Conservation (phyloP, 2,888 invertebrate species). For the Lithosia quadra region DNA sequence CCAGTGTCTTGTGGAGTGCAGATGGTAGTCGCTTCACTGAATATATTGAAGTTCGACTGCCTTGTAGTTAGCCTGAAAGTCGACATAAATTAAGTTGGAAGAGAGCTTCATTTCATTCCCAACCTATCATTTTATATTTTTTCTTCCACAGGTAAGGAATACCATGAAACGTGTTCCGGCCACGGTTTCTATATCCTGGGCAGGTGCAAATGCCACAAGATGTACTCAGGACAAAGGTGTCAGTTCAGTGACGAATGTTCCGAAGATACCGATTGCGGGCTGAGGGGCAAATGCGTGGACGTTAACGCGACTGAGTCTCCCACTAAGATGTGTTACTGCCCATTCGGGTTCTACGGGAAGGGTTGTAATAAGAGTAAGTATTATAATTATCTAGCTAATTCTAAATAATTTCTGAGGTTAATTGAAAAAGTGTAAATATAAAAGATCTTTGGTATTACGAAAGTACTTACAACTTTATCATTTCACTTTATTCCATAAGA, state of each 20-base stretch:
- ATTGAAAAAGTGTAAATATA: too few relatives aligned
- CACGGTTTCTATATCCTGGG: conserved; percentile 93
- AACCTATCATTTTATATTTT: background rate
- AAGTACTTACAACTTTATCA: too few relatives aligned
- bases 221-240: conserved; percentile 93
- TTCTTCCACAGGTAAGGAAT: conserved; percentile 88
- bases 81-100: too few relatives aligned
- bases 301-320: conserved; percentile 93
- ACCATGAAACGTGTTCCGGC: conserved; percentile 94
- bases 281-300: conserved; percentile 94
- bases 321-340: conserved; percentile 95
- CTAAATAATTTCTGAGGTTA: too few relatives aligned
- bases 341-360: conserved; percentile 95
- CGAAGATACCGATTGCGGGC: conserved; percentile 94
- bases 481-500: too few relatives aligned
- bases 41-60: too few relatives aligned
- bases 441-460: too few relatives aligned
- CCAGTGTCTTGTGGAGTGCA: too few relatives aligned
- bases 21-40: too few relatives aligned
- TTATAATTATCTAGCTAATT: too few relatives aligned
- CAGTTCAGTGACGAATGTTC: conserved; percentile 96
- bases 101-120: too few relatives aligned
- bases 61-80: too few relatives aligned
- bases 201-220: conserved; percentile 93
- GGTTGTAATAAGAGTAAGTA: conserved; percentile 93